Conservation (phyloP, 2,797 vertebrate species). For the Buceros bicornis region DNA sequence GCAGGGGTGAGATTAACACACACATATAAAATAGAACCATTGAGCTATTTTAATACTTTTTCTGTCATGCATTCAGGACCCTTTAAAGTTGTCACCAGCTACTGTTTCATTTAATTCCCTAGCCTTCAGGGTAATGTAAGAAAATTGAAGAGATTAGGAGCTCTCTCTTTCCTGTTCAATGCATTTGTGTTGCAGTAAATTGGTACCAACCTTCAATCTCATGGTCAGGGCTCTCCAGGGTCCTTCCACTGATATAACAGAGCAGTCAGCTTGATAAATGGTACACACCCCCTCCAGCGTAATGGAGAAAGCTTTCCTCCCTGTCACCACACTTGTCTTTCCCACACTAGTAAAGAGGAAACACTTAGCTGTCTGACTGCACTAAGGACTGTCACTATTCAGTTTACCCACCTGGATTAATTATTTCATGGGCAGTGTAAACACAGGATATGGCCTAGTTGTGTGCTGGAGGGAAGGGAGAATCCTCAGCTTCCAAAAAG, state of each 20-base stretch:
- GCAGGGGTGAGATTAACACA: slow-evolving; percentile 65
- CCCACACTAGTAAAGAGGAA: slow-evolving; percentile 24
- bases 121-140: slow-evolving; percentile 82
- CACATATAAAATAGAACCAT: slow-evolving; percentile 69
- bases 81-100: slow-evolving; percentile 76
- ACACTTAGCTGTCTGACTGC: not conserved
- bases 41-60: slow-evolving; percentile 79
- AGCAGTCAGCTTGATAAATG: slow-evolving; percentile 79
- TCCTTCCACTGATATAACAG: slow-evolving; percentile 76
- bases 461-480: not conserved
- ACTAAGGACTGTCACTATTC: not conserved
- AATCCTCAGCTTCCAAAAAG: slow-evolving; percentile 36
- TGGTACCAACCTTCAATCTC: slow-evolving; percentile 79
- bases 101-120: slow-evolving; percentile 81
- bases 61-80: slow-evolving; percentile 73
- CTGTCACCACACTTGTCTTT: slow-evolving; percentile 8
- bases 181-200: slow-evolving; percentile 79
- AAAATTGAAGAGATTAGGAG: slow-evolving; percentile 81
- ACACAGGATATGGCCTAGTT: not conserved
- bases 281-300: slow-evolving; percentile 11
- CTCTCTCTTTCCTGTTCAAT: slow-evolving; percentile 77
- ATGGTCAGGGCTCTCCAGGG: slow-evolving; percentile 78
- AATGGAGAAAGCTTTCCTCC: slow-evolving; percentile 40
- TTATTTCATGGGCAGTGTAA: slow-evolving; percentile 47
- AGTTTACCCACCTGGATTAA: slow-evolving; percentile 21